These are phyloP conservation scores for Ciconia nigra DNA, from an alignment of 2,797 vertebrate species.

Conservation along the genomic window DNA sequence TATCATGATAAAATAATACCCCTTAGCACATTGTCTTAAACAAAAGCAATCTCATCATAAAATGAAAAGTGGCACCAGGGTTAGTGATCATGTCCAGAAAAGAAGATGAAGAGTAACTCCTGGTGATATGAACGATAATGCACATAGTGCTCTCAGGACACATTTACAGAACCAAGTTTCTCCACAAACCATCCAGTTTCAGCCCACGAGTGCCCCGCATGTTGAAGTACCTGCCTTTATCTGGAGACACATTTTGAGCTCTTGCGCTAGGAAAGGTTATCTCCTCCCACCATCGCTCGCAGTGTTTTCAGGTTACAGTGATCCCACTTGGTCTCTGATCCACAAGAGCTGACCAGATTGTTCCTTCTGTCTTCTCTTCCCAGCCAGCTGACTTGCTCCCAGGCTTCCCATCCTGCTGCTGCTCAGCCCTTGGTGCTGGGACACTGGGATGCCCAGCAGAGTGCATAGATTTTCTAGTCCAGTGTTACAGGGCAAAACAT, in stretches of 20 bases:
- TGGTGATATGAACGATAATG: background rate
- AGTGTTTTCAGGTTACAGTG: background rate
- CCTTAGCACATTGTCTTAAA: background rate
- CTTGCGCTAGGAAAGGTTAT: background rate
- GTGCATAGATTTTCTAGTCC: background rate
- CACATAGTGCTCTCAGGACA: background rate
- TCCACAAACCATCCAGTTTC: background rate
- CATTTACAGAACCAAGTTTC: background rate
- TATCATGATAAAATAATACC: background rate
- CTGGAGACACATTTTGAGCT: background rate
- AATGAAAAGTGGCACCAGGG: background rate
- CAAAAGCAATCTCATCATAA: background rate
- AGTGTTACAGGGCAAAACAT: background rate
- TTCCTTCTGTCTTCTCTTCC: background rate
- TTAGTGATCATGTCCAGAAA: background rate
- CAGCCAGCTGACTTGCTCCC: background rate
- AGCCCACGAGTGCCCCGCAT: background rate
- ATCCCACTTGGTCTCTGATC: accelerated
- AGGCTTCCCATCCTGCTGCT: background rate
- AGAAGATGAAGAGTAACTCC: background rate
- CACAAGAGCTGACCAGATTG: background rate
- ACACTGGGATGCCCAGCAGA: background rate
- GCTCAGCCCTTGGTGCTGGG: background rate
- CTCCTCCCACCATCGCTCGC: background rate
- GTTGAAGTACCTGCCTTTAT: background rate